Conservation (phyloP, 2,113 vertebrate species). For the Gavia stellata region DNA sequence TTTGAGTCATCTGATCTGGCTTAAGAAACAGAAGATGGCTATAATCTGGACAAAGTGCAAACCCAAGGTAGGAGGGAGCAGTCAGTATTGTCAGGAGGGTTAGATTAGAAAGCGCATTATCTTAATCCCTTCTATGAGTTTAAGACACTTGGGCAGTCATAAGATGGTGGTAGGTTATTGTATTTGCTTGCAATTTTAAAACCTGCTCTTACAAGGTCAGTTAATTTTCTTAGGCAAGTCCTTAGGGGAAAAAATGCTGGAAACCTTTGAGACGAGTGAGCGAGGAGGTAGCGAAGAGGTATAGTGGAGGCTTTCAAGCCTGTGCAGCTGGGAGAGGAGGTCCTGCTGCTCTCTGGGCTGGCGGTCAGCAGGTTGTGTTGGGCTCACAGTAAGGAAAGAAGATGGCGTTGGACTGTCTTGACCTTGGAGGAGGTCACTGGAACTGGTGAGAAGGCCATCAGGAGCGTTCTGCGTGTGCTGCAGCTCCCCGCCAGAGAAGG, state of each 20-base stretch:
- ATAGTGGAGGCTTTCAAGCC: background rate
- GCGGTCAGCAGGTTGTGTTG: background rate
- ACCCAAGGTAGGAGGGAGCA: background rate
- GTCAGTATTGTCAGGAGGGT: background rate
- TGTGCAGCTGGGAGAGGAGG: background rate
- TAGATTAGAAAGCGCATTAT: background rate
- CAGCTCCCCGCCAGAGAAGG: background rate
- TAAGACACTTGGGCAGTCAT: background rate
- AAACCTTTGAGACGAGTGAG: background rate
- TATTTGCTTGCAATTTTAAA: background rate
- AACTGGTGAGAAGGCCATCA: background rate
- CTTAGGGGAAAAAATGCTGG: background rate
- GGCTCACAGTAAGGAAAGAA: background rate
- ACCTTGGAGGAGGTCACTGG: background rate
- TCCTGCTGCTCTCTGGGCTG: background rate
- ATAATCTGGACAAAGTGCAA: background rate
- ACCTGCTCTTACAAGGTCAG: background rate
- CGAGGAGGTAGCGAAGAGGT: background rate
- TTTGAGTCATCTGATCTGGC: background rate
- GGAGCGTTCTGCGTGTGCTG: background rate
- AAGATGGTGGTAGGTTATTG: background rate
- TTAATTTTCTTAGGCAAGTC: background rate
- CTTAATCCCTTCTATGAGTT: background rate
- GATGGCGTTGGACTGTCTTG: background rate
- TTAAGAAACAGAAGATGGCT: background rate